Conservation (phyloP, 2,888 invertebrate genomes). For the Ormyrus rosae region DNA sequence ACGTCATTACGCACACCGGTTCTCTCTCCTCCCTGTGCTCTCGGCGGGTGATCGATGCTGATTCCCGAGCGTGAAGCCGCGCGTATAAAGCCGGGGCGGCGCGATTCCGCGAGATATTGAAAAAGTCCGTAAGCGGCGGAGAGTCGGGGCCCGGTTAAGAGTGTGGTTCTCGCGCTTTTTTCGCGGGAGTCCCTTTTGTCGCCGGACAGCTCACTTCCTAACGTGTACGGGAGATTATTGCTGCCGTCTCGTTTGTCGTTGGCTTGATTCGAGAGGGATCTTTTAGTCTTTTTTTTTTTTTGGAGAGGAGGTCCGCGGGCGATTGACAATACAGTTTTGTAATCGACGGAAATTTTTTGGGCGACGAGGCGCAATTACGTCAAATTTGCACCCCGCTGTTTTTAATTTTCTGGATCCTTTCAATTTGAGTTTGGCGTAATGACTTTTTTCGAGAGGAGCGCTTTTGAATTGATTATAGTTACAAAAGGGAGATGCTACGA, state of each 20-base stretch:
- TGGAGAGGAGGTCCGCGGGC: neutral
- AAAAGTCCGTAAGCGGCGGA: conserved; percentile 70
- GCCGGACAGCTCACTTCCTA: conserved; percentile 30
- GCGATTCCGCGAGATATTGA: conserved; percentile 63
- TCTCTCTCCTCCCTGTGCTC: neutral
- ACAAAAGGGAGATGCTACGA: neutral
- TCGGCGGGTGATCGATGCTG: conserved; percentile 62
- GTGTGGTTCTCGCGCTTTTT: neutral
- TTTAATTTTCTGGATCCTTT: conserved; percentile 36
- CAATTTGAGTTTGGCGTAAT: conserved; percentile 34
- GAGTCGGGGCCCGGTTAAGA: conserved; percentile 65
- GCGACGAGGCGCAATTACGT: conserved; percentile 15
- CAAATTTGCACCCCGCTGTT: conserved; percentile 45
- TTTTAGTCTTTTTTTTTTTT: neutral
- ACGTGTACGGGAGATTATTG: neutral
- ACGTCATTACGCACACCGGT: conserved; percentile 28
- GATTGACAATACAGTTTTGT: conserved; percentile 14
- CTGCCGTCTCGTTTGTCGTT: neutral
- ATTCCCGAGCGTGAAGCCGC: conserved; percentile 65
- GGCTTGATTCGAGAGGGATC: no score
- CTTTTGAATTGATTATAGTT: conserved; percentile 13
- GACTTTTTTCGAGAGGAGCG: conserved; percentile 9
- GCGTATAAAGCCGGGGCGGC: conserved; percentile 58
- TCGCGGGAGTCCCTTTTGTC: neutral
- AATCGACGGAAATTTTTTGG: neutral